Percentiles rank a stretch among this genome's conserved stretches.
These are phyloP conservation scores for Mesaphorura yosii DNA, from an alignment of 1,140 invertebrate genomes.

Conservation along the genomic window DNA sequence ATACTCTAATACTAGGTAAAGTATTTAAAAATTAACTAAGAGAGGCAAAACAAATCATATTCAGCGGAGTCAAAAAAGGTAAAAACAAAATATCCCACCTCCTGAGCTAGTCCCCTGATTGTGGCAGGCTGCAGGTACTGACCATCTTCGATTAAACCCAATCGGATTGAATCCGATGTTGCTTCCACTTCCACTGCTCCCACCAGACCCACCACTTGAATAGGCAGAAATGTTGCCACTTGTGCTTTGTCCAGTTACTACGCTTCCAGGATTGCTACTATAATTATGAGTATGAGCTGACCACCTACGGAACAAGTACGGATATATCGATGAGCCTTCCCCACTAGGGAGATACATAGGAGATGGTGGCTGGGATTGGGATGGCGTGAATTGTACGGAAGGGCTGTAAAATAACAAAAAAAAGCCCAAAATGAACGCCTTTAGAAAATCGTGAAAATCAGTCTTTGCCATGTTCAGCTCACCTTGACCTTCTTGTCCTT, in stretches of 20 bases:
- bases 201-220: slow-evolving; percentile 8
- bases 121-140: slow-evolving; percentile 21
- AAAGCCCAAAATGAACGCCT: no score
- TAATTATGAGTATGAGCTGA: slow-evolving; percentile 29
- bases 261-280: slow-evolving; percentile 8
- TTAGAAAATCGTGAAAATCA: background rate
- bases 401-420: slow-evolving; percentile 23
- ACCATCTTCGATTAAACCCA: slow-evolving; percentile 25
- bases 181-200: slow-evolving; percentile 10
- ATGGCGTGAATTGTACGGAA: slow-evolving; percentile 29
- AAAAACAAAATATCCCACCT: no score
- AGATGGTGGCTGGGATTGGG: slow-evolving; percentile 30
- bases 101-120: slow-evolving; percentile 6
- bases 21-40: no score
- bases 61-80: no score
- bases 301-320: slow-evolving; percentile 30
- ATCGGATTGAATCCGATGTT: slow-evolving; percentile 9
- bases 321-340: slow-evolving; percentile 18
- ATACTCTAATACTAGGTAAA: no score
- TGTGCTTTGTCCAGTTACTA: slow-evolving; percentile 9
- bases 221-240: slow-evolving; percentile 1
- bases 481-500: slow-evolving; percentile 30
- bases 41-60: no score
- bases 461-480: background rate
- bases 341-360: slow-evolving; percentile 26